Evolutionary conservation across 2,888 invertebrate species (phyloP), one percentile per base, ranked within the genome.

Genomic region (Macrosoma leucophasiata): DNA sequence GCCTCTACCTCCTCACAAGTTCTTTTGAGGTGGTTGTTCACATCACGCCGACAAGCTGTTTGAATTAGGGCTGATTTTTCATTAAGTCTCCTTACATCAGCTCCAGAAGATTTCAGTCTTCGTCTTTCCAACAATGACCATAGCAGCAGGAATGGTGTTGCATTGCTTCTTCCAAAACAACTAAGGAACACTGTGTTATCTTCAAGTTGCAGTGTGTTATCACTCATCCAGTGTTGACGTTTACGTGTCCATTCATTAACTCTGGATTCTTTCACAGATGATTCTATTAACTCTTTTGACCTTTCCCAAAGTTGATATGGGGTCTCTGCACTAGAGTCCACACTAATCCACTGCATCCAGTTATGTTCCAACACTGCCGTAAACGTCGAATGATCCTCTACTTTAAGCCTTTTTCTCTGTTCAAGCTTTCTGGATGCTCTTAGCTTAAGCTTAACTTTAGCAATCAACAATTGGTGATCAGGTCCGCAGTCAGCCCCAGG

Each of bases 401-500:
- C 13, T 18, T 14, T 13, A n/a, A 33, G 10, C 10, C 27, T 19
- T 26, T 15, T 20, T 10, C 9, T 14, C 15, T 33, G 6, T 1
- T 4, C 18, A 15, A 12, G 5, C n/a, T 25, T 32, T 17, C 32
- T 24, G 25, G 32, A 13, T 11, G 17, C 27, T 22, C 14, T 33
- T 2, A 27, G 33, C 12, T 28, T 27, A 3, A 33, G 7, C 8
- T 27, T n/a, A 4, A 33, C 4, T 14, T 33, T 31, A 4, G 30
- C 10, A 8, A 36, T 9, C 8, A 36, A 13, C 1, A 36, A 26
- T 25, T 36, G 22, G 15, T 31, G 36, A 10, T 36, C 36, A 12
- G 28, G 23, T 23, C 36, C 36, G 11, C 27, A 36, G 9, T 32
- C 36, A 2, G 31, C 36, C 7, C 28, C 36, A 14, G 28, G 36